Percentiles rank a stretch among this genome's conserved stretches.
Evolutionary conservation across 2,113 vertebrate genomes (phyloP).

Genomic region (Xenopus borealis): DNA sequence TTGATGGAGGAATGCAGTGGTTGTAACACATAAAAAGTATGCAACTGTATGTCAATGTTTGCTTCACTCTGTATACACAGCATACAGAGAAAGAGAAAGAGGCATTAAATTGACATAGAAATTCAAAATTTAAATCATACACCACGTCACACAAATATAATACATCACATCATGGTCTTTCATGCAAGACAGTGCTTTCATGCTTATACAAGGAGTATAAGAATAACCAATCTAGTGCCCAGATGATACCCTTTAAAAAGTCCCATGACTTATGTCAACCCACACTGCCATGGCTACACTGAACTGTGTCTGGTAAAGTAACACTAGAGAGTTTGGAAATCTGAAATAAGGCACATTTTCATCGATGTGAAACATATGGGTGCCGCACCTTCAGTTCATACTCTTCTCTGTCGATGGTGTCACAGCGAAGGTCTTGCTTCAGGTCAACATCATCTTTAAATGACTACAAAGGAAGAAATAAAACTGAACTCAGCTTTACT

Average conservation of each 20-base stretch:
- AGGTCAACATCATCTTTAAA: constrained; percentile 93
- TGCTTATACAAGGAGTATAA: constrained; percentile 25
- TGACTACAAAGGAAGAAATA: constrained; percentile 69
- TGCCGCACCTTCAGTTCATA: constrained; percentile 89
- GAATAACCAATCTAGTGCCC: neutral
- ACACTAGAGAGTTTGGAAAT: neutral
- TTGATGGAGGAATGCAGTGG: neutral
- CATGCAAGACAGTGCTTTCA: constrained; percentile 32
- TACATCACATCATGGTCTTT: constrained; percentile 18
- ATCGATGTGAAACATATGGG: constrained; percentile 23
- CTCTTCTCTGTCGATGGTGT: constrained; percentile 89
- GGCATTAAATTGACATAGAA: constrained; percentile 14
- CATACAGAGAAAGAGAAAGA: constrained; percentile 28
- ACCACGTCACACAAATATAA: constrained; percentile 12
- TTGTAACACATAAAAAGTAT: constrained; percentile 27
- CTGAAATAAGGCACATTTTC: neutral
- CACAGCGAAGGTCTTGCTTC: constrained; percentile 88
- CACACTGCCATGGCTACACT: neutral
- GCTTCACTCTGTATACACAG: constrained; percentile 32
- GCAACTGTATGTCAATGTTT: constrained; percentile 43
- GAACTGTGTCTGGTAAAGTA: neutral
- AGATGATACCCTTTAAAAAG: neutral
- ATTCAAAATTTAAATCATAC: neutral
- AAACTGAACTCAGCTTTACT: neutral
- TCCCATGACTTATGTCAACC: neutral